Evolutionary conservation across 2,888 invertebrate species (phyloP).

Genomic region (Chloroclystis v-ata): DNA sequence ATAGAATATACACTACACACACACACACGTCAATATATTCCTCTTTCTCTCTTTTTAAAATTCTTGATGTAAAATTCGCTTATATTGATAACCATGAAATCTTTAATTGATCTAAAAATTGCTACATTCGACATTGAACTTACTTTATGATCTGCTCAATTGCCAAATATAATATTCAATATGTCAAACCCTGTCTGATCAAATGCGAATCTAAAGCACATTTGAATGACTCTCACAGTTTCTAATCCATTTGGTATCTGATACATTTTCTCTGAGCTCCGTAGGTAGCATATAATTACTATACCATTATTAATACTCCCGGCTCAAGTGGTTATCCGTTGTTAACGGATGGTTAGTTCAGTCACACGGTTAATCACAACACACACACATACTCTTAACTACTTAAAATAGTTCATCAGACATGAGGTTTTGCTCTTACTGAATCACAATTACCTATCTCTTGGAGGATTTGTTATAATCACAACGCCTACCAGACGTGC

Average conservation of each 20-base stretch:
- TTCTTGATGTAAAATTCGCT: too few relatives aligned
- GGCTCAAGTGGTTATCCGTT: slow-evolving; percentile 22
- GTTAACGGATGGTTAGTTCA: slow-evolving; percentile 20
- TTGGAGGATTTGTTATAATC: too few relatives aligned
- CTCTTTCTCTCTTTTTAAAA: too few relatives aligned
- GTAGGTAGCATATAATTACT: slow-evolving; percentile 25
- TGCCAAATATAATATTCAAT: neutral
- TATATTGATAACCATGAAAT: too few relatives aligned
- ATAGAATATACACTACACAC: too few relatives aligned
- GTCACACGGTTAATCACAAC: slow-evolving; percentile 30
- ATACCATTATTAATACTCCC: slow-evolving; percentile 18
- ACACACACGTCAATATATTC: too few relatives aligned
- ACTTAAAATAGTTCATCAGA: neutral
- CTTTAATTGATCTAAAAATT: too few relatives aligned
- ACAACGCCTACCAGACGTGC: too few relatives aligned
- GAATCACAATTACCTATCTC: too few relatives aligned
- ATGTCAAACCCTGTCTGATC: neutral
- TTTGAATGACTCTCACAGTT: slow-evolving; percentile 17
- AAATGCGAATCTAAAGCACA: neutral
- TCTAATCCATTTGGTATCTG: slow-evolving; percentile 24
- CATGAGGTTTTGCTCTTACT: too few relatives aligned
- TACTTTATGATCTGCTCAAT: neutral
- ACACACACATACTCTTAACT: neutral
- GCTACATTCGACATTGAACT: neutral
- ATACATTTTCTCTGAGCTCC: slow-evolving; percentile 24